Base-by-base conservation (phyloP, 2,113 vertebrate species). In the Thunnus thynnus region DNA sequence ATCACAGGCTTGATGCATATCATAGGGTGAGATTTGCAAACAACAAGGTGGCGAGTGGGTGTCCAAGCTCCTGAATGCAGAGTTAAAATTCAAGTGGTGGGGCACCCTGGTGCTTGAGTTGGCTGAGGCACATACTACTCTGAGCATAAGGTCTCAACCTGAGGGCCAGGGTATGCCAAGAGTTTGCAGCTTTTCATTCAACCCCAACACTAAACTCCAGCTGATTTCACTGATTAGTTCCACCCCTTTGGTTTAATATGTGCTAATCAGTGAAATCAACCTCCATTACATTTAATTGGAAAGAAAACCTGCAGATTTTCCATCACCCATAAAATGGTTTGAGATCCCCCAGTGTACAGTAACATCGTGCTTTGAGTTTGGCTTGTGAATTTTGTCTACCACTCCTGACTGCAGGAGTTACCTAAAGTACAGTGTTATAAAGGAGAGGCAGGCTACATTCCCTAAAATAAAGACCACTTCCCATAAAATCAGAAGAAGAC, bases 201-300 rank as follows among this genome's bases (percentile, higher is more conserved):
- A 11, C 27, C 36, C 64, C 25, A 8, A 20, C 51, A 78, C 64
- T 18, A 11, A 20, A 56, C 62, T 63, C 60, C 56, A 60, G 57
- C 63, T 81, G 67, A 72, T 89, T 79, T 27, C 13, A n/a, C 75
- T 67, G 44, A 79, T 76, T 72, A 65, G 51, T 44, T 5, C 25
- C 58, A 10, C 32, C 55, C 18, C 41, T 55, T 70, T 58, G 54
- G 51, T 84, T 48, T 67, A 69, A 75, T 78, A 47, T 68, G 36
- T 55, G 62, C 61, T 79, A 72, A 89, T 84, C 52, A 80, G 25
- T 61, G 22, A 32, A 74, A 88, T 88, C 52, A 83, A 36, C 51
- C 73, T 44, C 72, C 50, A 70, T 81, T 20, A n/a, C 11, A 41
- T 74, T 72, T 78, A 79, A 63, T 36, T 72, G 50, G 30, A 65